A percentile compares a stretch with the other conserved stretches of the same genome.
These are phyloP conservation scores for Tetramorium bicarinatum DNA, from an alignment of 2,888 invertebrate species.

Conservation along the genomic window DNA sequence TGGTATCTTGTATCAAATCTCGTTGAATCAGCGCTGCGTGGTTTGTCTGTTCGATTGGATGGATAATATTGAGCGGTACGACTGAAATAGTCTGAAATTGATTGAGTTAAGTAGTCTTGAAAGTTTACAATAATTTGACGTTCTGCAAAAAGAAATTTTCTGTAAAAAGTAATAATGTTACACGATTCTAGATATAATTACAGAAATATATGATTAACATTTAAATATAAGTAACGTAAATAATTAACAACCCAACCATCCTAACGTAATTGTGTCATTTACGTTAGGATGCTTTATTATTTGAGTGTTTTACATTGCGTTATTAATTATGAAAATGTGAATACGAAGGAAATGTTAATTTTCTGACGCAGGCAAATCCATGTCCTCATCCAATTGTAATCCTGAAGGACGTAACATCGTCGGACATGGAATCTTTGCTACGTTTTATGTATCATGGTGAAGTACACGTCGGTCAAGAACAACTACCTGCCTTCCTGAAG, in stretches of 20 bases:
- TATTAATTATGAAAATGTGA: neutral
- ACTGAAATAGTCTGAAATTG: neutral
- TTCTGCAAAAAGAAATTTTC: too few species aligned
- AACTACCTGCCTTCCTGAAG: constrained; percentile 94
- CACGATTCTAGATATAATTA: neutral
- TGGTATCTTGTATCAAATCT: constrained; percentile 49
- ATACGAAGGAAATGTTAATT: constrained; percentile 6
- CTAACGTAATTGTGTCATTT: neutral
- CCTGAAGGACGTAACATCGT: constrained; percentile 93
- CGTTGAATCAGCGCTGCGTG: constrained; percentile 37
- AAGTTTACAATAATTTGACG: neutral
- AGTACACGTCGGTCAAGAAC: constrained; percentile 95
- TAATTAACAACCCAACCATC: neutral
- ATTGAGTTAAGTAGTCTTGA: neutral
- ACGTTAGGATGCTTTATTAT: neutral
- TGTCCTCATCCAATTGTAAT: constrained; percentile 97
- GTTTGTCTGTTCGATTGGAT: neutral
- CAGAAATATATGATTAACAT: neutral
- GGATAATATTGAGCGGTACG: constrained; percentile 3
- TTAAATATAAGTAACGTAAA: neutral
- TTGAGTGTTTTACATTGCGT: neutral
- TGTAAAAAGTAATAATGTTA: neutral
- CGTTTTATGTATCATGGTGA: constrained; percentile 98
- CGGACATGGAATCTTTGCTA: constrained; percentile 95
- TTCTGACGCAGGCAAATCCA: constrained; percentile 90